Base-by-base conservation (phyloP, 2,797 vertebrate species). In the Phoeniculus purpureus region DNA sequence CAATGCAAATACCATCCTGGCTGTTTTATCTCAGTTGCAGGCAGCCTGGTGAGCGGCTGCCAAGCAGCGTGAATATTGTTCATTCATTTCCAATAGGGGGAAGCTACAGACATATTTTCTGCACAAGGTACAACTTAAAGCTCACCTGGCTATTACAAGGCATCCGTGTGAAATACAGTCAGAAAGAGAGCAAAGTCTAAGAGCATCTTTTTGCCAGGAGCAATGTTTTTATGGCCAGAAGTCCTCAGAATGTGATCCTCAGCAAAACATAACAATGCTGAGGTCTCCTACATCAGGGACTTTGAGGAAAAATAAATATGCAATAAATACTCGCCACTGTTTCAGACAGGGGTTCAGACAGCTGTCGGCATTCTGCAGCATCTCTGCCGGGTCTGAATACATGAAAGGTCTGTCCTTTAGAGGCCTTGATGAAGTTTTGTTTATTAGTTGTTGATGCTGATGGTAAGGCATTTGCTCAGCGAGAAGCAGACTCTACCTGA, bases 381-480 rank as follows among this genome's bases (percentile, higher is more conserved):
- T 52, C 67, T 73, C 77, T 68, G 52, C 89, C 40, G n/a, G 18
- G 64, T 16, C 60, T 10, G 0, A 79, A 27, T 2, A 19, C 19
- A 52, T 5, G 43, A 60, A 68, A 81, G 26, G 7, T 76, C 81
- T 60, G 56, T 73, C 64, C 72, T 73, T 66, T 12, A 27, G 78
- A 86, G 75, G 65, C 64, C 60, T 47, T 18, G 64, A 52, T 18
- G 60, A 86, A 81, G 72, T 79, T 79, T n/a, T 80, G 61, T 32
- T 85, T 70, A 73, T 76, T 71, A n/a, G 29, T 0, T 58, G 40
- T 22, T 51, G 71, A 51, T 79, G 52, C 40, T 25, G 21, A 72
- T 3, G 7, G 32, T 40, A 60, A 86, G 54, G 32, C n/a, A 76
- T 43, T 47, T 65, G 51, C 66, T 50, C 52, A 40, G 37, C 18